Conservation (phyloP, 2,888 invertebrate species). For the Euzophera pinguis region DNA sequence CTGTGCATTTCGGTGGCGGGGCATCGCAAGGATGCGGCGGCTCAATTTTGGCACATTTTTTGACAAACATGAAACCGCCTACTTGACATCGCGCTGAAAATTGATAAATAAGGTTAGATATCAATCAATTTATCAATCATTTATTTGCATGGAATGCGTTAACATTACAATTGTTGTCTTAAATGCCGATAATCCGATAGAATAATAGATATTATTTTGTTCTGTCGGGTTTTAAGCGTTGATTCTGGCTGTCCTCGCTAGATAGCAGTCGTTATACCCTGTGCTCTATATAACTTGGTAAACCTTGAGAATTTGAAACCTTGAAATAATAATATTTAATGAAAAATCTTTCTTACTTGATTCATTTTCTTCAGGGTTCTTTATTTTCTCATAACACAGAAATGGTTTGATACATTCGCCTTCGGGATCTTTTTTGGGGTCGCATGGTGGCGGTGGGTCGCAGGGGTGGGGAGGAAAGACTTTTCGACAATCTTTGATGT, state of each 20-base stretch:
- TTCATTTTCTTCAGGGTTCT: conserved; percentile 27
- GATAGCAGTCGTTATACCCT: no score
- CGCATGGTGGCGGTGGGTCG: conserved; percentile 25
- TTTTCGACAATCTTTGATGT: conserved; percentile 28
- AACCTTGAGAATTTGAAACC: no score
- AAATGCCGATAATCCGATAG: no score
- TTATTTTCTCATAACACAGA: conserved; percentile 32
- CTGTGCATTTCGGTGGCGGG: background rate
- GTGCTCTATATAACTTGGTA: no score
- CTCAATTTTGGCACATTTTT: background rate
- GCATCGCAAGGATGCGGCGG: background rate
- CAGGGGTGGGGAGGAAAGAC: conserved; percentile 30
- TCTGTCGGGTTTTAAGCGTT: no score
- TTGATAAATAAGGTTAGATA: background rate
- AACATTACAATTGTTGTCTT: no score
- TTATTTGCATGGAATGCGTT: no score
- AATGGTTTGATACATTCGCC: conserved; percentile 24
- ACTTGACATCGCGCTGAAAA: background rate
- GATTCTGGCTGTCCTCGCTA: no score
- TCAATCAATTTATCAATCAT: no score
- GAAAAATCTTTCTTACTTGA: background rate
- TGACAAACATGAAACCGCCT: background rate
- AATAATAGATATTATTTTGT: no score
- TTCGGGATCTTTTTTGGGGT: conserved; percentile 19
- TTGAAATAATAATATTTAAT: no score